Evolutionary conservation across 2,888 invertebrate species (phyloP).

Genomic region (Chelonus formosanus): DNA sequence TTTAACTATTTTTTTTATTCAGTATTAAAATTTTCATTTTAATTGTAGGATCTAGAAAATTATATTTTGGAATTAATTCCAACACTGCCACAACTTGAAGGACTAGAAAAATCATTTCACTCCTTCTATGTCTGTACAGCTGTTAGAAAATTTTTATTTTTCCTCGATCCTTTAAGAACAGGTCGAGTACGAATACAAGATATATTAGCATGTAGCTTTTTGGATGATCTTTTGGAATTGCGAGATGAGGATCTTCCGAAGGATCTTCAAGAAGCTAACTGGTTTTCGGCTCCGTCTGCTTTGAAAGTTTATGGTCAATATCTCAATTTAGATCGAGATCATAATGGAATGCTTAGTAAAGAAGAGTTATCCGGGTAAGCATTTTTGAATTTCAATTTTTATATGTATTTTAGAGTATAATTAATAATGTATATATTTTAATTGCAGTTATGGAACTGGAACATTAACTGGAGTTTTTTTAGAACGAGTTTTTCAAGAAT

Average conservation of each 20-base stretch:
- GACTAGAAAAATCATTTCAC: slow-evolving; percentile 91
- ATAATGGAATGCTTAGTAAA: slow-evolving; percentile 95
- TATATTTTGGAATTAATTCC: slow-evolving; percentile 94
- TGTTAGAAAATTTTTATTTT: slow-evolving; percentile 95
- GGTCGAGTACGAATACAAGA: slow-evolving; percentile 91
- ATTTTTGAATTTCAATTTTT: slow-evolving; percentile 15
- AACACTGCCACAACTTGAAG: slow-evolving; percentile 88
- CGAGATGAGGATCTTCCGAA: slow-evolving; percentile 85
- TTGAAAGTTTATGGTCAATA: slow-evolving; percentile 93
- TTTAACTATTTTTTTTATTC: not conserved
- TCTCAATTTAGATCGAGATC: slow-evolving; percentile 90
- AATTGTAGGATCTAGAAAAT: slow-evolving; percentile 85
- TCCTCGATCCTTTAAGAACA: slow-evolving; percentile 87
- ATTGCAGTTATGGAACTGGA: slow-evolving; percentile 83
- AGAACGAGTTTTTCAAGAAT: slow-evolving; percentile 93
- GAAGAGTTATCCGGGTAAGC: slow-evolving; percentile 83
- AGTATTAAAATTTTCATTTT: slow-evolving; percentile 44
- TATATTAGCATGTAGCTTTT: slow-evolving; percentile 88
- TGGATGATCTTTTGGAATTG: slow-evolving; percentile 90
- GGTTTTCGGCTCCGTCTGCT: slow-evolving; percentile 91
- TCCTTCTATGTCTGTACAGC: slow-evolving; percentile 97
- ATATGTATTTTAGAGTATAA: too few species aligned
- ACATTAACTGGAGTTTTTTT: slow-evolving; percentile 91
- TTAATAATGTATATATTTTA: too few species aligned
- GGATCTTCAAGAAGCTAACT: slow-evolving; percentile 86